phyloP scores from a whole-genome alignment of 2,113 vertebrate genomes.

The Microcebus griseorufus region DNA sequence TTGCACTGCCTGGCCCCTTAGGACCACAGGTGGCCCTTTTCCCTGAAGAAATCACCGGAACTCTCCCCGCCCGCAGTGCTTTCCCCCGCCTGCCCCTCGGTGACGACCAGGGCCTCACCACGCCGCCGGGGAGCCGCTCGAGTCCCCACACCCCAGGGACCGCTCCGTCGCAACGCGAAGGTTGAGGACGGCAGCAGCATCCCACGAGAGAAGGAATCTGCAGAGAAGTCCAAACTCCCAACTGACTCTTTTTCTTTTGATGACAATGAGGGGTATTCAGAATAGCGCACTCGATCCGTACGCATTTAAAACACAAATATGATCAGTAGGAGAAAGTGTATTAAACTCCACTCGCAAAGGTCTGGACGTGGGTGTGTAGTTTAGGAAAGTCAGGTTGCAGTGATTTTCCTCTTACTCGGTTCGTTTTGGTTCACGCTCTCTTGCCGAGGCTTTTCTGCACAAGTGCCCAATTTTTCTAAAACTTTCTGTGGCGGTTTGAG shows the following conservation, averaged over 20 bases:
- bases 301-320: neutral
- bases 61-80: accelerated
- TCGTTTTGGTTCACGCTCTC: neutral
- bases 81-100: too few species aligned
- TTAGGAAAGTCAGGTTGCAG: neutral
- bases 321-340: neutral
- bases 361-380: neutral
- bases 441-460: neutral
- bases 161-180: neutral
- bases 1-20: neutral
- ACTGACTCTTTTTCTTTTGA: neutral
- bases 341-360: neutral
- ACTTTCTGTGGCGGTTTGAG: neutral
- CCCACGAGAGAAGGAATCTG: neutral
- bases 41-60: constrained; percentile 41
- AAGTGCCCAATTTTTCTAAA: neutral
- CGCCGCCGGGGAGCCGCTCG: too few species aligned
- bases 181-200: accelerated
- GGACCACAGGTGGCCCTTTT: constrained; percentile 68
- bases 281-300: neutral
- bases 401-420: neutral
- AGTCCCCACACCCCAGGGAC: neutral
- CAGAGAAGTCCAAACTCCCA: neutral
- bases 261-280: neutral
- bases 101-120: neutral